phyloP scores from a whole-genome alignment of 2,888 invertebrate species.

The Rhyacophila evoluta region DNA sequence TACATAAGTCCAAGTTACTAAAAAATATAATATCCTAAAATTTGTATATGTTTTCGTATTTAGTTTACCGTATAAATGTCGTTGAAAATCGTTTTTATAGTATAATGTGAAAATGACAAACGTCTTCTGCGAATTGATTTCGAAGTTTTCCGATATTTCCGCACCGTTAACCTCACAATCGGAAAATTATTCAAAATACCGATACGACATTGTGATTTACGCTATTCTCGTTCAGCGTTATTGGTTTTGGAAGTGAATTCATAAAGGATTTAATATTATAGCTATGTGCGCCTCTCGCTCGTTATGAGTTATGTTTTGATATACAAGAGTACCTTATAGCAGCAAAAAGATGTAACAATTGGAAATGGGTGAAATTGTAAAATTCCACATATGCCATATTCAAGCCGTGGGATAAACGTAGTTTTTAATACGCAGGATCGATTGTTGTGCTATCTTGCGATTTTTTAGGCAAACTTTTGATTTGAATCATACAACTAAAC shows the following conservation, averaged over 20 bases:
- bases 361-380: too few relatives aligned
- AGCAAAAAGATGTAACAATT: background rate
- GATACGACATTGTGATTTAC: background rate
- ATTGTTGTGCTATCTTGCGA: too few relatives aligned
- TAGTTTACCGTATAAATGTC: background rate
- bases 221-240: background rate
- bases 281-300: background rate
- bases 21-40: too few relatives aligned
- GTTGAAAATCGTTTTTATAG: background rate
- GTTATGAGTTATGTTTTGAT: background rate
- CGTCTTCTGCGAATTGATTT: background rate
- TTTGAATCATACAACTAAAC: too few relatives aligned
- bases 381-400: too few relatives aligned
- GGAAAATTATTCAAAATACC: slow-evolving; percentile 5
- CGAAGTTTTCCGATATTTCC: slow-evolving; percentile 1
- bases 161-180: background rate
- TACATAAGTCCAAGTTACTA: too few relatives aligned
- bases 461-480: too few relatives aligned
- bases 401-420: too few relatives aligned
- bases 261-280: background rate
- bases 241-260: background rate
- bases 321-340: background rate
- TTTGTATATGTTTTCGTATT: background rate
- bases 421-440: too few relatives aligned
- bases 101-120: background rate